Evolutionary conservation across 2,888 invertebrate genomes (phyloP), one percentile per base, ranked within the genome.

Genomic region (Eilema sororculum): DNA sequence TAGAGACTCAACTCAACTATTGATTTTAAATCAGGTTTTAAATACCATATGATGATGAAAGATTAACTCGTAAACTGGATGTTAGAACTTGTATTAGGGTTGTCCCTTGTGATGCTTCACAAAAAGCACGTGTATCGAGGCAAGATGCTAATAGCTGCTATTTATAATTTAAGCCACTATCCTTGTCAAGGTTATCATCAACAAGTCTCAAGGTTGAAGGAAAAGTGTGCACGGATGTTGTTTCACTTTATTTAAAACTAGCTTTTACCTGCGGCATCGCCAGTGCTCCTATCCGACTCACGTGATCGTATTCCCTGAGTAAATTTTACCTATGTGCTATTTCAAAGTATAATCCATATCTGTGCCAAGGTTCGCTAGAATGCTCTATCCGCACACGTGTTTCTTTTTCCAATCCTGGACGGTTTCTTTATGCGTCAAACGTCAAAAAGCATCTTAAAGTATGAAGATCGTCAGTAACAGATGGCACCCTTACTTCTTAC

Each of bases 1-100:
- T 62, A 62, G 22, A 62, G 13, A 63, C 20, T 67, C 65, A 71
- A 71, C 60, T 68, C 70, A 63, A 61, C 22, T 73, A 69, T 77
- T 66, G 52, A 65, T 71, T 68, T 59, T 67, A 75, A 79, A 72
- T 73, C 75, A 62, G 63, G 80, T 79, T 81, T 72, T 75, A 72
- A 79, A 81, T 74, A 75, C 59, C 56, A 67, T 60, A 30, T 63
- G 61, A 67, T 82, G 80, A 74, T 75, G 82, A 80, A 80, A 82
- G 78, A 80, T 59, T 68, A 76, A 78, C 72, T 68, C 67, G 61
- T 72, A 70, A 80, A 81, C 79, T 81, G 68, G 73, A 68, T 65
- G 80, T 69, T 73, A 75, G 72, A 62, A 41, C 52, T 22, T n/a
- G 25, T 12, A n/a, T 16, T 68, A 79, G 82, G 82, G 80, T 12